phyloP scores from a whole-genome alignment of 2,888 invertebrate species.

The Clostera curtula region DNA sequence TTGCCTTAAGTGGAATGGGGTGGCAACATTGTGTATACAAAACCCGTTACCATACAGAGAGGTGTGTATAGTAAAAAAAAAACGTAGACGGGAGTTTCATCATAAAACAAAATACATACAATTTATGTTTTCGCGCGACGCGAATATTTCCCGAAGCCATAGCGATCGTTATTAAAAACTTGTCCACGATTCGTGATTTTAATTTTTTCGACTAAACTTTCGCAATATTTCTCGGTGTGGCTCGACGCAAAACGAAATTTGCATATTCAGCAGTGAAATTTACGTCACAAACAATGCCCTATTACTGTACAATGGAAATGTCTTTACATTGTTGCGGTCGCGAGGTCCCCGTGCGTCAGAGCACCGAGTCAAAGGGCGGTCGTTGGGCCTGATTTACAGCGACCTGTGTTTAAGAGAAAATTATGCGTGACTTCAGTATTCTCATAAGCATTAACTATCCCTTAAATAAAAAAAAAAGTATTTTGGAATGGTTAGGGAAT shows the following conservation, averaged over 20 bases:
- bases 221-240: constrained; percentile 62
- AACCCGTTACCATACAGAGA: too few relatives aligned
- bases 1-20: too few relatives aligned
- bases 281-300: constrained; percentile 70
- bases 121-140: constrained; percentile 5
- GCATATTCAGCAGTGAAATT: constrained; percentile 69
- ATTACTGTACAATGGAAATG: constrained; percentile 68
- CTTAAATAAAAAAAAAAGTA: too few relatives aligned
- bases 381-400: constrained; percentile 60
- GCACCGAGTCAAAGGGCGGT: constrained; percentile 40
- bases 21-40: too few relatives aligned
- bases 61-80: too few relatives aligned
- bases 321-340: constrained; percentile 64
- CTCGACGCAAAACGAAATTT: constrained; percentile 61
- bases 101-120: neutral
- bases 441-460: too few relatives aligned
- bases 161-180: constrained; percentile 43
- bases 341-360: constrained; percentile 19
- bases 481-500: too few relatives aligned
- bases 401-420: constrained; percentile 64
- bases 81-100: neutral
- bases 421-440: constrained; percentile 56
- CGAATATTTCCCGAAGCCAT: constrained; percentile 28
- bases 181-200: constrained; percentile 59
- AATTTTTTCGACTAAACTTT: constrained; percentile 65